A percentile compares a stretch with the other conserved stretches of the same genome.
These are phyloP conservation scores for Agriopis aurantiaria DNA, from an alignment of 2,888 invertebrate species.

Conservation along the genomic window DNA sequence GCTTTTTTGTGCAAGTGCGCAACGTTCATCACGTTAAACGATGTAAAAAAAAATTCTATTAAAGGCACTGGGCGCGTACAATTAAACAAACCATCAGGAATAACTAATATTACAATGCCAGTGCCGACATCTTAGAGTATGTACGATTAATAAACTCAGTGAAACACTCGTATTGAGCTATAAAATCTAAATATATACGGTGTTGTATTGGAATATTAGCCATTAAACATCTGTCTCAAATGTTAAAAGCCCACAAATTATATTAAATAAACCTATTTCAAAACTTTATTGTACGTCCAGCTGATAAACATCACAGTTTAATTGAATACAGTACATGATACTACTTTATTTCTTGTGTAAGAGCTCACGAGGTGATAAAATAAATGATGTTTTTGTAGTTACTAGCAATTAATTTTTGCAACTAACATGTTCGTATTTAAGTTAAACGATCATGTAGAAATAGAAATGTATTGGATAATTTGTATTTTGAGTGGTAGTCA, in stretches of 20 bases:
- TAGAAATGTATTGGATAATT: background rate
- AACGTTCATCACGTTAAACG: too few relatives aligned
- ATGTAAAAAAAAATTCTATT: too few relatives aligned
- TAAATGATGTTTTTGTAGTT: background rate
- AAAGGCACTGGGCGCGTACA: too few relatives aligned
- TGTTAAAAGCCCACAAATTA: slow-evolving; percentile 31
- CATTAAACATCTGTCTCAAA: slow-evolving; percentile 30
- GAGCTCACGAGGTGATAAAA: background rate
- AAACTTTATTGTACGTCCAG: slow-evolving; percentile 26
- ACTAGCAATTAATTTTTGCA: background rate
- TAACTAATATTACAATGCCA: background rate
- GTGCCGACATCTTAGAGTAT: background rate
- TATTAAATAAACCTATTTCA: slow-evolving; percentile 35
- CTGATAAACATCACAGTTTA: slow-evolving; percentile 28
- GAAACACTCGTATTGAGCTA: slow-evolving; percentile 18
- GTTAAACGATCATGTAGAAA: background rate
- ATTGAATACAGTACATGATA: background rate
- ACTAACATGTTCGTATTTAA: background rate
- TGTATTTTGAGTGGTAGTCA: background rate
- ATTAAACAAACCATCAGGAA: too few relatives aligned
- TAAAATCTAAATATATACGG: slow-evolving; percentile 36
- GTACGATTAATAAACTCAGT: slow-evolving; percentile 1
- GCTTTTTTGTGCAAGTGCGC: too few relatives aligned
- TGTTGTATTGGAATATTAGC: slow-evolving; percentile 21
- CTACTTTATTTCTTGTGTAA: slow-evolving; percentile 21